phyloP scores from a whole-genome alignment of 2,797 vertebrate species.

The Peromyscus attwateri region DNA sequence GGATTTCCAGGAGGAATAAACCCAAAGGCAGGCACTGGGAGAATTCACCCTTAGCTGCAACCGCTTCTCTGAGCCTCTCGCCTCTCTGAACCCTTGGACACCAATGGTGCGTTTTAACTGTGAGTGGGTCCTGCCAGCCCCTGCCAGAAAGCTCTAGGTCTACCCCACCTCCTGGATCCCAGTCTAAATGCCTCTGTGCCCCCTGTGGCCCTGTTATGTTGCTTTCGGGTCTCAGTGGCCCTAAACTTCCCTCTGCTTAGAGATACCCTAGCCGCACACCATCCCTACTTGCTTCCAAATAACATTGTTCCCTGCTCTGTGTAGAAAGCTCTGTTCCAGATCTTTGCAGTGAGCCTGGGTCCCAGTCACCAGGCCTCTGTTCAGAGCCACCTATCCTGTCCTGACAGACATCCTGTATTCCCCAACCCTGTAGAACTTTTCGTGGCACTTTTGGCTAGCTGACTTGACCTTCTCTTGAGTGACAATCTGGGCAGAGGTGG shows the following conservation, averaged over 20 bases:
- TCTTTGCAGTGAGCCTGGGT: neutral
- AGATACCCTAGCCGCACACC: neutral
- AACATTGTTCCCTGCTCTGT: neutral
- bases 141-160: constrained; percentile 26
- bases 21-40: neutral
- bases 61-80: neutral
- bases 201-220: neutral
- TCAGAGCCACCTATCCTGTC: neutral
- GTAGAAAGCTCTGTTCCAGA: neutral
- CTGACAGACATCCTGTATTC: neutral
- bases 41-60: neutral
- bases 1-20: neutral
- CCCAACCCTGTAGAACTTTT: neutral
- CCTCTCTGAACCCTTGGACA: neutral
- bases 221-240: no score
- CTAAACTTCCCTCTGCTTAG: neutral
- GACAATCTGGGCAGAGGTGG: neutral
- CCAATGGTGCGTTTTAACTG: constrained; percentile 25
- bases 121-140: neutral
- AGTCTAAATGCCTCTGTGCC: neutral
- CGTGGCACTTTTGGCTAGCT: neutral
- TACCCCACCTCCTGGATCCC: neutral
- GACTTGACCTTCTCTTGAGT: neutral
- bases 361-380: neutral
- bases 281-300: neutral